Evolutionary conservation across 2,113 vertebrate genomes (phyloP), one percentile per base, ranked within the genome.

Genomic region (Tetraodon nigroviridis): DNA sequence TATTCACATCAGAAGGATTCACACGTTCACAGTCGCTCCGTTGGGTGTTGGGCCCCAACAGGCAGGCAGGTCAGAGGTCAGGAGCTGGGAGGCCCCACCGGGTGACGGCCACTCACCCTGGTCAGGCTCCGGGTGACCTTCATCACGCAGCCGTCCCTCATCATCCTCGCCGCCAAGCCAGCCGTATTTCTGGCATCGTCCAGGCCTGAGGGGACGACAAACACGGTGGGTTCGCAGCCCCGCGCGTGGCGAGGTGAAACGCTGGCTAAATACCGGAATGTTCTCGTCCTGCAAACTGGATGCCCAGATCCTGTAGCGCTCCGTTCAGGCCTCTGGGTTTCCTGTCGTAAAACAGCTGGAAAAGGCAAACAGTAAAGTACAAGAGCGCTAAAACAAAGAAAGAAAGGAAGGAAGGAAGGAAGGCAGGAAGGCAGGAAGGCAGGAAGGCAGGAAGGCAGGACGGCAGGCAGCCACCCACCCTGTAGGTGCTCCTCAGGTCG

Each of bases 111-210:
- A 96, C 96, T 92, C 86, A 99, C 96, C 93, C 92, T 87, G 62
- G 90, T 87, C 60, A 93, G 86, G 49, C 85, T 92, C 70, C 91
- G 93, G 1, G 94, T 99, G 59, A 94, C 80, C 87, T 89, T 94
- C 86, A 98, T 90, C 55, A 92, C 65, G 75, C 94, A 97, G n/a
- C 95, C 93, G 40, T 99, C 95, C 48, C 78, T 87, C 72, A 94
- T 93, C 93, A 98, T 92, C 77, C 89, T 91, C 85, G 90, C 93
- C 17, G 95, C 93, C 60, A 99, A 89, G 50, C 71, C 72, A 56
- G 95, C 95, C 32, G 97, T 98, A 29, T 99, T 99, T 55, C 93
- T 87, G 63, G 96, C 90, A 68, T 98, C 96, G 75, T 98, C 94
- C 83, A 99, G 64, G 32, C 97, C 97, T 98, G 61, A 18, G 11